Percentiles rank a stretch among this genome's conserved stretches.
phyloP scores from a whole-genome alignment of 2,888 invertebrate genomes.

The Drosophila algonquin region DNA sequence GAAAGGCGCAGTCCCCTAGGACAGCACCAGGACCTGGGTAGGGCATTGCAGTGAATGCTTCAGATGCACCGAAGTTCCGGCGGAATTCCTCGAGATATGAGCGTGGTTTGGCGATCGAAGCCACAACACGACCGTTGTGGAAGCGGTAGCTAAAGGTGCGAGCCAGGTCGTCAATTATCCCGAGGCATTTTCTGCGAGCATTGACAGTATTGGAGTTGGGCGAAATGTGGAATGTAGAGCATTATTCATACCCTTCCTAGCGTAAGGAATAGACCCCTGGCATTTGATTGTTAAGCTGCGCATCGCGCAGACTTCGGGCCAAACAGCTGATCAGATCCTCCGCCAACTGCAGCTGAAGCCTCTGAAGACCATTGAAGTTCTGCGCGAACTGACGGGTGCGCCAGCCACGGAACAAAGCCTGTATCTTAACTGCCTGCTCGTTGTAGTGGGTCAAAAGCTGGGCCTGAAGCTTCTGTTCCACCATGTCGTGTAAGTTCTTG shows the following conservation, averaged over 20 bases:
- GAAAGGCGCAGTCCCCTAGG: background rate
- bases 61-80: background rate
- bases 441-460: background rate
- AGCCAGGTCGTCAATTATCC: conserved; percentile 12
- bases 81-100: background rate
- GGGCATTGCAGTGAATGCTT: background rate
- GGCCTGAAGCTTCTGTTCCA: background rate
- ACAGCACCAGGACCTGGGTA: conserved; percentile 6
- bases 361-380: no score
- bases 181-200: background rate
- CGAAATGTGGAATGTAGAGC: no score
- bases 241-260: background rate
- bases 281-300: background rate
- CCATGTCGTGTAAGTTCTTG: background rate
- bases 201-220: no score
- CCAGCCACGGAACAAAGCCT: no score
- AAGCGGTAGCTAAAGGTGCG: conserved; percentile 25
- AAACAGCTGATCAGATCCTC: conserved; percentile 34
- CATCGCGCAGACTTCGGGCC: background rate
- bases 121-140: conserved; percentile 29
- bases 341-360: conserved; percentile 18
- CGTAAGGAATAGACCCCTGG: conserved; percentile 21
- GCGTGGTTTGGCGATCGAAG: conserved; percentile 14
- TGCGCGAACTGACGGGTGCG: no score
- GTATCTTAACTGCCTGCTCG: conserved; percentile 4